Evolutionary conservation across 2,113 vertebrate genomes (phyloP).

Genomic region (Mormoops blainvillei): DNA sequence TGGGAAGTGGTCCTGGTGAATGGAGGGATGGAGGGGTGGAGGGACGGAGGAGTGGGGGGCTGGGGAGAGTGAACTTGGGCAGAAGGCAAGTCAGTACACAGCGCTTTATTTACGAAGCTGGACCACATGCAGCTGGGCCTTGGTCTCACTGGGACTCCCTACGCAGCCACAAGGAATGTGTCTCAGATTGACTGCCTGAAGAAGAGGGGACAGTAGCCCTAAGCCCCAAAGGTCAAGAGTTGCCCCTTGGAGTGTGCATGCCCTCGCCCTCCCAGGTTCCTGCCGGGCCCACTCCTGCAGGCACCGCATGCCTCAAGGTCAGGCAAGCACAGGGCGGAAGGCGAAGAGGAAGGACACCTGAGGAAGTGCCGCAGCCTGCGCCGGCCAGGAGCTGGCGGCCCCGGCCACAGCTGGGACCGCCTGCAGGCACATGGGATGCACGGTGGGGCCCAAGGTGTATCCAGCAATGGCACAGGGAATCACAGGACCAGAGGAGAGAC

Average conservation of each 20-base stretch:
- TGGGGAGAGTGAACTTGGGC: neutral
- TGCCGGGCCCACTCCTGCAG: neutral
- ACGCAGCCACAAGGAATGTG: no score
- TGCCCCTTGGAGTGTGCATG: rapidly evolving
- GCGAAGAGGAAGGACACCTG: rapidly evolving
- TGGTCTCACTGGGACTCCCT: no score
- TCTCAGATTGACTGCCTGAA: neutral
- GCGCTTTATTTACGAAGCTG: neutral
- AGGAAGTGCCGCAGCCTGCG: rapidly evolving
- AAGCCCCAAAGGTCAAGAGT: rapidly evolving
- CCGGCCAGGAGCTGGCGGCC: neutral
- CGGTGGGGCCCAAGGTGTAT: no score
- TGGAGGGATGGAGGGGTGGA: neutral
- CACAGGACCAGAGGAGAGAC: rapidly evolving
- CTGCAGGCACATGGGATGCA: neutral
- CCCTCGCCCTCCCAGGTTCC: neutral
- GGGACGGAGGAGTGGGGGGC: rapidly evolving
- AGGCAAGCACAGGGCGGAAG: neutral
- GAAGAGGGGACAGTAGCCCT: neutral
- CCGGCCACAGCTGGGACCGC: neutral
- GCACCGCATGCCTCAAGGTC: rapidly evolving
- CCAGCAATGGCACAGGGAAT: no score
- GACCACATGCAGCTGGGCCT: neutral
- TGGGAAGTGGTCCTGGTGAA: neutral
- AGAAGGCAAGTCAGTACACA: neutral